A percentile compares a stretch with the other conserved stretches of the same genome.
These are phyloP conservation scores for Hycleus cichorii DNA, from an alignment of 1,140 invertebrate species.

Conservation along the genomic window DNA sequence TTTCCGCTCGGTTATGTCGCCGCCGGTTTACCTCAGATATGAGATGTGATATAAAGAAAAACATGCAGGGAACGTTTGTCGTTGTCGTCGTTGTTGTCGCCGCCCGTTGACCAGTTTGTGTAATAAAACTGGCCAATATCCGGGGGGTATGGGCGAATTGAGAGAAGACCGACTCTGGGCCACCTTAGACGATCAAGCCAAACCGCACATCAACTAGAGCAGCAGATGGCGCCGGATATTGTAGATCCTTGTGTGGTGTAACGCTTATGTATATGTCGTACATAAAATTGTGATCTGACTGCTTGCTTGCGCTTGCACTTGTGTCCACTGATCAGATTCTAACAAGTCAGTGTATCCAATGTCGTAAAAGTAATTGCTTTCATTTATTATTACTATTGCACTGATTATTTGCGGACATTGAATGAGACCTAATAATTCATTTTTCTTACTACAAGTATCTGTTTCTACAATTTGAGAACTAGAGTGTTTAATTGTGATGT, in stretches of 20 bases:
- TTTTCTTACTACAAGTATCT: no score
- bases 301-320: no score
- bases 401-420: slow-evolving; percentile 6
- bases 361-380: neutral
- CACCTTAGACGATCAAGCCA: slow-evolving; percentile 23
- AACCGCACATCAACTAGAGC: slow-evolving; percentile 13
- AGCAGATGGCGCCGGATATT: slow-evolving; percentile 36
- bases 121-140: slow-evolving; percentile 39
- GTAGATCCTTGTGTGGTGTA: slow-evolving; percentile 19
- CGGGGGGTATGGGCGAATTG: neutral
- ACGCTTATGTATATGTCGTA: no score
- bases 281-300: no score
- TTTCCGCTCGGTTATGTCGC: slow-evolving; percentile 27
- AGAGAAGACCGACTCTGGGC: neutral
- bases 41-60: slow-evolving; percentile 28
- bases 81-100: neutral
- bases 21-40: slow-evolving; percentile 28
- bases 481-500: no score
- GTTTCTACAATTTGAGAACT: no score
- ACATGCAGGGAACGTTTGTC: slow-evolving; percentile 19
- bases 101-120: slow-evolving; percentile 24
- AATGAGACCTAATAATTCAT: neutral
- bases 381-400: neutral
- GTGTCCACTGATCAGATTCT: slow-evolving; percentile 11
- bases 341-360: neutral